These are phyloP conservation scores for Pseudomyrmex flavicornis DNA, from an alignment of 1,140 invertebrate species.

Conservation along the genomic window DNA sequence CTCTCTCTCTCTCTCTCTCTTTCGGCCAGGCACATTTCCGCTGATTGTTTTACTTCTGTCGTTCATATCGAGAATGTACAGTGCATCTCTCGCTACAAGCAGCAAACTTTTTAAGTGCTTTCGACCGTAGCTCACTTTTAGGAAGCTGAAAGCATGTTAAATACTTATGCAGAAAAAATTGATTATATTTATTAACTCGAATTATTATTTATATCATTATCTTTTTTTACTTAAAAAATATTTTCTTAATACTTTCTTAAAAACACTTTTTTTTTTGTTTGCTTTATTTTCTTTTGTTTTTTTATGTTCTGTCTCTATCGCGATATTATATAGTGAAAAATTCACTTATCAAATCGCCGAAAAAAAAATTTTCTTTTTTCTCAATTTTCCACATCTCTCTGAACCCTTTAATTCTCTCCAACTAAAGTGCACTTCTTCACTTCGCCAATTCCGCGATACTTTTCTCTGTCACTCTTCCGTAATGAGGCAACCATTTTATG, in stretches of 20 bases:
- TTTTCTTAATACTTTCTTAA: neutral
- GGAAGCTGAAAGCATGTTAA: no score
- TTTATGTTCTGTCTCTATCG: neutral
- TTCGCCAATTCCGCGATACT: neutral
- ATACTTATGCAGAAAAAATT: no score
- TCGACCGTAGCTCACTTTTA: neutral
- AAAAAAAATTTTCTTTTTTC: conserved; percentile 13
- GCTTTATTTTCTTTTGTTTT: neutral
- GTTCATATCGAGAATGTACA: neutral
- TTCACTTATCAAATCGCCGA: neutral
- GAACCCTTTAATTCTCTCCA: conserved; percentile 11
- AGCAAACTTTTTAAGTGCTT: neutral
- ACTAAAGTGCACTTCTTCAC: conserved; percentile 4
- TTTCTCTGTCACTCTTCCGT: conserved; percentile 1
- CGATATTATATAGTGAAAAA: neutral
- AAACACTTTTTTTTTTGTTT: neutral
- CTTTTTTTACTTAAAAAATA: neutral
- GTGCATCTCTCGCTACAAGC: neutral
- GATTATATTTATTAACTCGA: no score
- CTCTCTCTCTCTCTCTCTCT: neutral
- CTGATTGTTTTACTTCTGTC: neutral
- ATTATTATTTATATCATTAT: no score
- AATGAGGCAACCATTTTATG: conserved; percentile 34
- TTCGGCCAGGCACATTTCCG: neutral
- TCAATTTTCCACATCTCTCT: neutral